Evolutionary conservation across 2,888 invertebrate genomes (phyloP).

Genomic region (Synanthedon formicaeformis): DNA sequence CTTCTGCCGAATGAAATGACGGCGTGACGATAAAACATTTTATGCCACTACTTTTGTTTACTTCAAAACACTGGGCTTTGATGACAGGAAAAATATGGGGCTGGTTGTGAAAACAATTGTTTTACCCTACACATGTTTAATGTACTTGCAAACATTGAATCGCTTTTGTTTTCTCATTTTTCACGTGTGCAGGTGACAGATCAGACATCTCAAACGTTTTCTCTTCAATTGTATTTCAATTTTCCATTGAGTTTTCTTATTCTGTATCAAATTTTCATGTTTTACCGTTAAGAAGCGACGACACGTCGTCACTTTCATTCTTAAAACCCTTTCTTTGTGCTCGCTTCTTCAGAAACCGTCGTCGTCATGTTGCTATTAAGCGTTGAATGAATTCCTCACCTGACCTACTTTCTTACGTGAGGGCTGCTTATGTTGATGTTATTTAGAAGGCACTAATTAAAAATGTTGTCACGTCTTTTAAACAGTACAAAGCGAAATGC

Average conservation of each 20-base stretch:
- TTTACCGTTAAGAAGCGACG: not conserved
- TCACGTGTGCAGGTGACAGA: not conserved
- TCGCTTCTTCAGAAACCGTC: not conserved
- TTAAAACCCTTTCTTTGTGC: not conserved
- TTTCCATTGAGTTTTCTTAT: not conserved
- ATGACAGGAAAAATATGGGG: conserved; percentile 25
- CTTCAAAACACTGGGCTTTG: conserved; percentile 35
- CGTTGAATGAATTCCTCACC: not conserved
- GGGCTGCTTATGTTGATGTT: not conserved
- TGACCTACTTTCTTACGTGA: not conserved
- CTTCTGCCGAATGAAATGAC: conserved; percentile 19
- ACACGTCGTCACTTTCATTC: not conserved
- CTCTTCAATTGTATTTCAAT: not conserved
- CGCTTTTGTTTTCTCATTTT: not conserved
- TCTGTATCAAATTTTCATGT: not conserved
- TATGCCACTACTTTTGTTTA: conserved; percentile 52
- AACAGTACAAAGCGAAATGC: not conserved
- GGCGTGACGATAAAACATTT: conserved; percentile 51
- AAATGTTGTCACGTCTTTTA: not conserved
- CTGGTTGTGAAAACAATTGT: conserved; percentile 26
- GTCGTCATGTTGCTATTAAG: not conserved
- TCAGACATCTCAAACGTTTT: not conserved
- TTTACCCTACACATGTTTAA: conserved; percentile 16
- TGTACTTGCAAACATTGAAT: not conserved
- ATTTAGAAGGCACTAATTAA: not conserved